Percentiles rank a stretch among this genome's conserved stretches.
Conservation (phyloP, 2,888 invertebrate species). For the Mythimna lalbum region DNA sequence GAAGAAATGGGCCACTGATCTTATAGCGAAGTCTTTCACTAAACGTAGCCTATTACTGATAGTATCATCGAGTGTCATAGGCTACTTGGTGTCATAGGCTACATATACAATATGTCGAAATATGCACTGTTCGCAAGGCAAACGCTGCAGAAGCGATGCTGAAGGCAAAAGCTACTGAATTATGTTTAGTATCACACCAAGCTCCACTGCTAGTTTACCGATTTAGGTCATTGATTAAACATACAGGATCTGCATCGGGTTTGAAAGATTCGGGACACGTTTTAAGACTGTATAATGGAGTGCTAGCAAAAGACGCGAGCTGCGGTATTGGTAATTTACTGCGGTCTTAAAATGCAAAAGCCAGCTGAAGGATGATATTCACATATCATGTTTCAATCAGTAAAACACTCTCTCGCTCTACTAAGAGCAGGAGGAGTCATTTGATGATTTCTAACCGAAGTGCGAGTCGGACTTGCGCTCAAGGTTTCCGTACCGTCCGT, state of each 20-base stretch:
- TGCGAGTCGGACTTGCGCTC: no score
- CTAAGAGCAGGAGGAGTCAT: no score
- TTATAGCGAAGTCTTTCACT: not conserved
- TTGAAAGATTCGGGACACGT: constrained; percentile 22
- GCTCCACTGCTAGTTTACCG: not conserved
- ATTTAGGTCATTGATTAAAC: not conserved
- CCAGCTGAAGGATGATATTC: no score
- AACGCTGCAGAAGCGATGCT: not conserved
- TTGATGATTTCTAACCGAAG: no score
- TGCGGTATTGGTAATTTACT: no score
- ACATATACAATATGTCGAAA: not conserved
- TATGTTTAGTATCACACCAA: not conserved
- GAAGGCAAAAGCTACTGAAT: not conserved
- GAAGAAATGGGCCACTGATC: not conserved
- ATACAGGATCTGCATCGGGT: not conserved
- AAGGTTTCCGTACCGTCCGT: no score
- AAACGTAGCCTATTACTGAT: not conserved
- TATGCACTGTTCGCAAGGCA: not conserved
- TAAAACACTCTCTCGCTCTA: no score
- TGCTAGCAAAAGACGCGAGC: not conserved
- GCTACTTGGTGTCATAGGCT: not conserved
- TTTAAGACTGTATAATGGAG: constrained; percentile 2
- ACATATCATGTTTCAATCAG: no score
- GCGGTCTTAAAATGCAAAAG: no score
- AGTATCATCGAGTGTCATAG: not conserved